Base-by-base conservation (phyloP, 1,140 invertebrate genomes). In the Pogonus chalceus region DNA sequence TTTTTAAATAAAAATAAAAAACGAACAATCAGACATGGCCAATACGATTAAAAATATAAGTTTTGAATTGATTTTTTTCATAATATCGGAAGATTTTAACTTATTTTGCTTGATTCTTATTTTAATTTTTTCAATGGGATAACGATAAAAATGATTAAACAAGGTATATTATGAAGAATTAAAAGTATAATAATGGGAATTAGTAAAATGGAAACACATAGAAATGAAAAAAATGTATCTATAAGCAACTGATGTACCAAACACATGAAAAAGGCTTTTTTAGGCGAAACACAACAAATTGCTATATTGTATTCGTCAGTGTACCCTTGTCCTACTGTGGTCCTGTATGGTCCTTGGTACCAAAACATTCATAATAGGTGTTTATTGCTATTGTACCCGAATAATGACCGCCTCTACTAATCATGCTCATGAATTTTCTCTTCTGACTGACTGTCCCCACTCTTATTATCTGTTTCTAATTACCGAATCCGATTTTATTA, bases 251-350 rank as follows among this genome's bases (percentile, higher is more conserved):
- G 14, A 7, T 31, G 26, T 4, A 7, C 26, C 18, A 43, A 16
- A 9, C 18, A 43, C 37, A 43, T 12, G 37, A 43, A 9, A 43
- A 12, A 12, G 18, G 7, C 7, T 16, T 43, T 43, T 43, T 43
- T 43, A 43, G 37, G 37, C 37, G 18, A 43, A 31, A 43, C 37
- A 43, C 37, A 43, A 43, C 18, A 43, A 43, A 7, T 10, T 43
- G 37, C 37, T 43, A 43, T 43, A 43, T 43, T 43, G 37, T 43
- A 43, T 16, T 43, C 37, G 37, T 43, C 7, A 43, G 37, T 43
- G 37, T 43, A 43, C 37, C 37, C 37, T 31, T 43, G 37, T 16
- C 37, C 9, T 43, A 12, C 18, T 43, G 37, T 43, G 37, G 37
- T 43, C 37, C 37, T 43, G 37, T 43, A 16, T 43, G 37, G 37